Percentiles rank a stretch among this genome's conserved stretches.
These are phyloP conservation scores for Discoglossus pictus DNA, from an alignment of 2,797 vertebrate species.

Conservation along the genomic window DNA sequence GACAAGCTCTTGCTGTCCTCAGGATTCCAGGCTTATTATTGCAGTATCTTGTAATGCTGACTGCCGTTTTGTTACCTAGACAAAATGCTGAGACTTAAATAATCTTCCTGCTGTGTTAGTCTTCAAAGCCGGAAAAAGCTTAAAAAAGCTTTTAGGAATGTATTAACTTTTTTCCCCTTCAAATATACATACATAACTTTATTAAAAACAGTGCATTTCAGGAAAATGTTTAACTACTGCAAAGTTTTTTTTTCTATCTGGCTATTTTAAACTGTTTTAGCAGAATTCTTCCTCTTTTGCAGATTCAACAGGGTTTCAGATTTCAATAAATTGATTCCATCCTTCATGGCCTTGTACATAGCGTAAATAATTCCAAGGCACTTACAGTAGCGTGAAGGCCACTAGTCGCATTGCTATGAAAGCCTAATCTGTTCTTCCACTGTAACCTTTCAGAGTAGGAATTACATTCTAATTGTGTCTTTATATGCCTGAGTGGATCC, in stretches of 20 bases:
- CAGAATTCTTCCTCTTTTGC: constrained; percentile 7
- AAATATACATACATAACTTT: not conserved
- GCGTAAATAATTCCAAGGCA: constrained; percentile 6
- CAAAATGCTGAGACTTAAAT: not conserved
- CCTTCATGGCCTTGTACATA: not conserved
- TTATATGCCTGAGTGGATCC: too few relatives aligned
- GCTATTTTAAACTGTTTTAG: not conserved
- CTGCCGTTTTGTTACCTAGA: constrained; percentile 2
- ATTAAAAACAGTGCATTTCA: not conserved
- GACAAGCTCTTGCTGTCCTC: constrained; percentile 1
- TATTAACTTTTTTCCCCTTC: not conserved
- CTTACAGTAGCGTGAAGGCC: not conserved
- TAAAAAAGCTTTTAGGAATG: not conserved
- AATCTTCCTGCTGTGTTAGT: constrained; percentile 2
- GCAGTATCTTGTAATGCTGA: not conserved
- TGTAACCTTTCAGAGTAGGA: not conserved
- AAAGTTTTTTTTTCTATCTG: not conserved
- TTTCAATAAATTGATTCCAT: constrained; percentile 24
- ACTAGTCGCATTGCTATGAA: not conserved
- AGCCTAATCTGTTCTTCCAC: too few relatives aligned
- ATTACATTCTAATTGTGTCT: too few relatives aligned
- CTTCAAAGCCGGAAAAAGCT: constrained; percentile 4
- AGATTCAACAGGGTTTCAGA: constrained; percentile 4
- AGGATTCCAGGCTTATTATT: not conserved
- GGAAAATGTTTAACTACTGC: not conserved